Evolutionary conservation across 30 jellyfish, hydroid and myxozoan species (phyloP).

Genomic region (Catostylus mosaicus): DNA sequence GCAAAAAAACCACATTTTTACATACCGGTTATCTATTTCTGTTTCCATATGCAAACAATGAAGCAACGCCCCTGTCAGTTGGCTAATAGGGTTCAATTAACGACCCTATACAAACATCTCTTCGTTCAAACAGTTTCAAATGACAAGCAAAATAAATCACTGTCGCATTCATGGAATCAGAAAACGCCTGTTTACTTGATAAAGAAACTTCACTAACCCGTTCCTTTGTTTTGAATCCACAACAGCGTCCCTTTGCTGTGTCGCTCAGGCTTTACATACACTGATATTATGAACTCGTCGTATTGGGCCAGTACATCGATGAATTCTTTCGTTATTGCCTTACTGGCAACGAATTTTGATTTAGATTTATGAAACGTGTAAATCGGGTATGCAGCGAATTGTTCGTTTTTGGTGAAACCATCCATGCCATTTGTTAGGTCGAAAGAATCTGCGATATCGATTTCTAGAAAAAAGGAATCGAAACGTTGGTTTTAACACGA

Average conservation of each 20-base stretch:
- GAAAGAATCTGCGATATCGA: conserved; percentile 81
- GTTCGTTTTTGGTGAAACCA: conserved; percentile 62
- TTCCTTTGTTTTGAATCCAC: conserved; percentile 77
- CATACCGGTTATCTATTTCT: too few species aligned
- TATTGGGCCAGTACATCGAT: conserved; percentile 60
- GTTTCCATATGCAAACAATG: too few species aligned
- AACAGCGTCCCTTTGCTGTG: conserved; percentile 81
- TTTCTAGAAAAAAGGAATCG: conserved; percentile 41
- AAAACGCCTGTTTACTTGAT: neutral
- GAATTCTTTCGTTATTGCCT: conserved; percentile 64
- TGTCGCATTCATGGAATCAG: neutral
- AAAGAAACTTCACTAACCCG: conserved; percentile 51
- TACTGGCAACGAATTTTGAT: conserved; percentile 52
- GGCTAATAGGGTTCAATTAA: too few species aligned
- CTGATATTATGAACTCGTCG: conserved; percentile 71
- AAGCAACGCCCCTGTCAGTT: too few species aligned
- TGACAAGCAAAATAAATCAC: too few species aligned
- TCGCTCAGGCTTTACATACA: conserved; percentile 78
- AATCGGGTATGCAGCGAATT: conserved; percentile 44
- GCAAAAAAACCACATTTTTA: too few species aligned
- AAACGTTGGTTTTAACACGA: neutral
- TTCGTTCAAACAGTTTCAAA: too few species aligned
- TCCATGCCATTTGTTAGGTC: conserved; percentile 60
- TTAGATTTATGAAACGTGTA: conserved; percentile 61
- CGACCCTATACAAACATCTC: too few species aligned